Evolutionary conservation across 2,888 invertebrate species (phyloP), one percentile per base, ranked within the genome.

Genomic region (Brenthis hecate): DNA sequence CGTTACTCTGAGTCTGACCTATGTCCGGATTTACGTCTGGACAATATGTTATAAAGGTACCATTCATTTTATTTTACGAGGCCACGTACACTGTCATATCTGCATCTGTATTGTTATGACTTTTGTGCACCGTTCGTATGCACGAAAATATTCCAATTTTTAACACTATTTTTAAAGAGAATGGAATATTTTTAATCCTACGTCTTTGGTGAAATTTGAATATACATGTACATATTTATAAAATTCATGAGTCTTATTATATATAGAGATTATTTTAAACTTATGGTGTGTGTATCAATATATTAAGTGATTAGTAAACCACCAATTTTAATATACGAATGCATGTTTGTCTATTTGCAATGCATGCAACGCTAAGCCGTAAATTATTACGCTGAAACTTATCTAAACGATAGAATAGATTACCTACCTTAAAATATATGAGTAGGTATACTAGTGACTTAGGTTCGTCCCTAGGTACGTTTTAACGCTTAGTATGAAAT

Each of bases 21-120:
- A 56, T 58, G 54, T 32, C 50, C 55, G 61, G 69, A 65, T 57
- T 70, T 56, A 66, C 54, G 66, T 66, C 57, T 48, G 65, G 48
- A 62, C 69, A 57, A 69, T 69, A 66, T 58, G 66, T 69, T 62
- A 66, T 57, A 58, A 63, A 70, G 61, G 63, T 63, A 47, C 48
- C 57, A 62, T 62, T 53, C 53, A 66, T 69, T 69, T 66, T 55
- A 66, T 70, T 63, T 58, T 58, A 70, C 57, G 62, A 69, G 47
- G 23, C 53, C 63, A 58, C 28, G 51, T 61, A 61, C 43, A 58
- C 48, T 51, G 43, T 61, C 50, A 47, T 56, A 56, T 56, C 50
- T 69, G 60, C 50, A 56, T 65, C 53, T 58, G 23, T 57, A 48
- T 56, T 65, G 50, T 65, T 32, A 56, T 36, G 32, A 63, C 50